These are phyloP conservation scores for Hippoglossus hippoglossus DNA, from an alignment of 2,797 vertebrate species.

Conservation along the genomic window DNA sequence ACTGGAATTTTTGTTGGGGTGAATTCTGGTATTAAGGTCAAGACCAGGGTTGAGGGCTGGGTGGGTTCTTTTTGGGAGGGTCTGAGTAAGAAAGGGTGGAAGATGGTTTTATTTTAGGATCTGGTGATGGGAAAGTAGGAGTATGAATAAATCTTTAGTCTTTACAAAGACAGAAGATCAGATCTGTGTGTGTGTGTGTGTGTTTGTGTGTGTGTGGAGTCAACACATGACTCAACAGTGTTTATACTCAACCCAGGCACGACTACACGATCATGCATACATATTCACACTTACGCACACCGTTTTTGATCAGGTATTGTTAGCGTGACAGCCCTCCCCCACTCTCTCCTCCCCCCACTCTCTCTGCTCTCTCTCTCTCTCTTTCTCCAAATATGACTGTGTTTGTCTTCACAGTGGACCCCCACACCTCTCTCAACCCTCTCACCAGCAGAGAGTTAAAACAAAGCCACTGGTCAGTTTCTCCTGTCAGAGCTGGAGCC, in stretches of 20 bases:
- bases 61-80: background rate
- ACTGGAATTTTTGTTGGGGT: background rate
- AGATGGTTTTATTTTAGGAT: background rate
- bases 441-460: background rate
- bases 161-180: conserved; percentile 34
- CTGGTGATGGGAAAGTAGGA: conserved; percentile 1
- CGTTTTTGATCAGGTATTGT: conserved; percentile 30
- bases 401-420: conserved; percentile 27
- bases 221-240: conserved; percentile 67
- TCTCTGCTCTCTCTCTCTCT: conserved; percentile 4
- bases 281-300: conserved; percentile 20
- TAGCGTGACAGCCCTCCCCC: background rate
- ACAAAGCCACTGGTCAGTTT: background rate
- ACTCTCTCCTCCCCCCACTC: background rate
- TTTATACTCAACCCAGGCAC: conserved; percentile 55
- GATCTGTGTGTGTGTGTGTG: too few species aligned
- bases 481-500: background rate
- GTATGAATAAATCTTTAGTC: conserved; percentile 24
- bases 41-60: background rate
- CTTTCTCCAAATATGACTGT: conserved; percentile 43
- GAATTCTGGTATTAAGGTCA: background rate
- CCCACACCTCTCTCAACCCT: conserved; percentile 9
- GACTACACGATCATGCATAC: conserved; percentile 38
- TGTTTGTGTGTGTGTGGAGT: conserved; percentile 28
- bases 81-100: background rate